Percentiles rank a stretch among this genome's conserved stretches.
Evolutionary conservation across 2,888 invertebrate genomes (phyloP).

Genomic region (Netelia melanura): DNA sequence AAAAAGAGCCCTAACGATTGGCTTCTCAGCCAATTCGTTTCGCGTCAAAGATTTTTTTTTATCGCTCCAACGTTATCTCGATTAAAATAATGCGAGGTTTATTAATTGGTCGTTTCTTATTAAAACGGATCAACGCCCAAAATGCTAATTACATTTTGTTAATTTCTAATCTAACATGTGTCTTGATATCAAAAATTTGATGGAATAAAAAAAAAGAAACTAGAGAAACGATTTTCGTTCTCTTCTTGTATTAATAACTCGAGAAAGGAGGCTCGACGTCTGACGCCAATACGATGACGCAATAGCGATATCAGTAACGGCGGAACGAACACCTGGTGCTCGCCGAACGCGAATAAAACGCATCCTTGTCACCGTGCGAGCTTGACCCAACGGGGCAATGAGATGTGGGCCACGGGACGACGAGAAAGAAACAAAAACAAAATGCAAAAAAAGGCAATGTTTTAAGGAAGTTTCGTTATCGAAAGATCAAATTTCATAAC

Average conservation of each 20-base stretch:
- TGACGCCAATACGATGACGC: constrained; percentile 51
- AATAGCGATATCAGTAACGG: constrained; percentile 27
- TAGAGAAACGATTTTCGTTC: not conserved
- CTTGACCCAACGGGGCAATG: constrained; percentile 17
- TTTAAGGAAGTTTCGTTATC: not conserved
- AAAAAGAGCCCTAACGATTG: constrained; percentile 1
- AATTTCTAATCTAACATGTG: no score
- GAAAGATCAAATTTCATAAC: not conserved
- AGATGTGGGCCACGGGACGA: constrained; percentile 51
- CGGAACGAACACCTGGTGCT: constrained; percentile 26
- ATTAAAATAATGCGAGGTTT: not conserved
- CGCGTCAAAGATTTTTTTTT: not conserved
- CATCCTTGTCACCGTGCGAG: not conserved
- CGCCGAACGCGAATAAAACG: not conserved
- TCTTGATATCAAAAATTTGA: not conserved
- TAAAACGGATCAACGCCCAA: no score
- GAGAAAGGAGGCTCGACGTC: constrained; percentile 52
- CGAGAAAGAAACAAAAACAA: not conserved
- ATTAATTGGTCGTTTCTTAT: not conserved
- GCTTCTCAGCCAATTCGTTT: constrained; percentile 4
- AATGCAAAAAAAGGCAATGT: not conserved
- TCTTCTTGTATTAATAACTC: constrained; percentile 61
- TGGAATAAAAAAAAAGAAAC: not conserved
- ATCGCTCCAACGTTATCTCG: not conserved
- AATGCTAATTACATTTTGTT: no score